A percentile compares a stretch with the other conserved stretches of the same genome.
These are phyloP conservation scores for Sepioteuthis lessoniana DNA, from an alignment of 2,888 invertebrate species.

Conservation along the genomic window DNA sequence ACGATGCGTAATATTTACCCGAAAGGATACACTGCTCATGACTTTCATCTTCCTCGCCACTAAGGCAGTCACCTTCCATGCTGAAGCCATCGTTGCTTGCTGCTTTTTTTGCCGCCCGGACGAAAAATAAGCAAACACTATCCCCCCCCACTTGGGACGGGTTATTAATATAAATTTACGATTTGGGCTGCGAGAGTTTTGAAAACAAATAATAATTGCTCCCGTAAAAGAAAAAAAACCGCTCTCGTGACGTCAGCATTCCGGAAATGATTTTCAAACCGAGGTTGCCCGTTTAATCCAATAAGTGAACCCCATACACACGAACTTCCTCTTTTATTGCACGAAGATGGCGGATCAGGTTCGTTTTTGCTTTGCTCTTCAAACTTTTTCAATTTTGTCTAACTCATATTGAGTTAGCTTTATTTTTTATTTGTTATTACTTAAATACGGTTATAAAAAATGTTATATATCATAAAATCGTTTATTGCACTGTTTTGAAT, in stretches of 20 bases:
- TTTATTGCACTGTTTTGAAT: not conserved
- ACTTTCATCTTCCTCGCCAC: conserved; percentile 14
- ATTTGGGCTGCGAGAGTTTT: not conserved
- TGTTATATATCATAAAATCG: not conserved
- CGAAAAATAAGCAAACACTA: not conserved
- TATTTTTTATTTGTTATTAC: not conserved
- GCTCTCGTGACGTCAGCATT: not conserved
- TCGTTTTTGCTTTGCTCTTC: not conserved
- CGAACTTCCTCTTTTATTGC: not conserved
- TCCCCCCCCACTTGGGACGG: not conserved
- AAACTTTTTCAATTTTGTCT: not conserved
- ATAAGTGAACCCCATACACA: not conserved
- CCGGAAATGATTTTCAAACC: not conserved
- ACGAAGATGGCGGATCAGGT: not conserved
- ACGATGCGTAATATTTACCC: not conserved
- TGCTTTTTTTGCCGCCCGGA: not conserved
- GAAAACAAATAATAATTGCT: not conserved
- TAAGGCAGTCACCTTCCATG: not conserved
- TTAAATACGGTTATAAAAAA: not conserved
- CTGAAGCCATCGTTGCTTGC: not conserved
- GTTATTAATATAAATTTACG: not conserved
- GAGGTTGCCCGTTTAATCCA: not conserved
- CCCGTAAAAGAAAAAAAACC: not conserved
- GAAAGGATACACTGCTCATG: not conserved
- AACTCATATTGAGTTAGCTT: not conserved